Evolutionary conservation across 1,140 invertebrate species (phyloP).

Genomic region (Drosophila sproati): DNA sequence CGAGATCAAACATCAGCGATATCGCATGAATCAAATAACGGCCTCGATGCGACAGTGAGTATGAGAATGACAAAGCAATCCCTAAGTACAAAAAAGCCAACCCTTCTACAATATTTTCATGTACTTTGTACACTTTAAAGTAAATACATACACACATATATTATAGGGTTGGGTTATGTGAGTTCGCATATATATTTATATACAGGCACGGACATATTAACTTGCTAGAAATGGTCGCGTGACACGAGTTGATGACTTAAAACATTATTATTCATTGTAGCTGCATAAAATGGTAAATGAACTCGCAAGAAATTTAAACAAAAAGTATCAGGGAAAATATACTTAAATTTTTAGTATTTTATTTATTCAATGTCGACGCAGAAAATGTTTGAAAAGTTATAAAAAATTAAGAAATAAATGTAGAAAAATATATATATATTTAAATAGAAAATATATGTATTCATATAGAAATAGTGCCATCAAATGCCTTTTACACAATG

Average conservation of each 20-base stretch:
- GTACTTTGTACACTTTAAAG: neutral
- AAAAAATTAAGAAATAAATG: no score
- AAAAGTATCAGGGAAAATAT: no score
- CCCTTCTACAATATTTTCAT: slow-evolving; percentile 14
- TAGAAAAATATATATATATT: no score
- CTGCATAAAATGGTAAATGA: neutral
- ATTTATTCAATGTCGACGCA: no score
- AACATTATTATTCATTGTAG: neutral
- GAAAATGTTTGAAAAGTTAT: no score
- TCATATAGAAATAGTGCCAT: no score
- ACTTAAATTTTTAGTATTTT: no score
- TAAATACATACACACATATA: neutral
- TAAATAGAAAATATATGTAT: no score
- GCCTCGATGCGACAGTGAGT: slow-evolving; percentile 91
- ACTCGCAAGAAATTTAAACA: no score
- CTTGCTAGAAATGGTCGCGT: slow-evolving; percentile 16
- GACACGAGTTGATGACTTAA: slow-evolving; percentile 11
- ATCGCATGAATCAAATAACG: slow-evolving; percentile 92
- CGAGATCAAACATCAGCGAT: slow-evolving; percentile 94
- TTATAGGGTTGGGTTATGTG: neutral
- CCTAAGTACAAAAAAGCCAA: slow-evolving; percentile 5
- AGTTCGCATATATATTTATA: neutral
- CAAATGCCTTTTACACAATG: no score
- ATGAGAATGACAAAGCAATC: slow-evolving; percentile 14
- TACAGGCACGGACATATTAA: neutral